A percentile compares a stretch with the other conserved stretches of the same genome.
These are phyloP conservation scores for Spisula subtruncata DNA, from an alignment of 2,888 invertebrate genomes.

Conservation along the genomic window DNA sequence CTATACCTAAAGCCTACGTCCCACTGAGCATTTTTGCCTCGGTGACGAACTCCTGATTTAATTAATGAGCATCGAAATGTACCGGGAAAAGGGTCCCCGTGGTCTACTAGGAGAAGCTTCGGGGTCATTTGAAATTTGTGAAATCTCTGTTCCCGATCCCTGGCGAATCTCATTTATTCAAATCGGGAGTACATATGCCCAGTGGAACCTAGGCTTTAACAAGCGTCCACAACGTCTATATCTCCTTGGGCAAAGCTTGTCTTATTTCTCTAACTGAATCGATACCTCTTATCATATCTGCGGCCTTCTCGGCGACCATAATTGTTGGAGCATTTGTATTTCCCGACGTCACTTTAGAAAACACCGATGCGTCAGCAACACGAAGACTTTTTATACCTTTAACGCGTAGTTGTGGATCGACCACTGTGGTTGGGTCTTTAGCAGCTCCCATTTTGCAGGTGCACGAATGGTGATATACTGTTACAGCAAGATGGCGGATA, in stretches of 20 bases:
- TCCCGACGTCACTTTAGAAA: slow-evolving; percentile 42
- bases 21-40: too few relatives aligned
- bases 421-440: slow-evolving; percentile 35
- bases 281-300: slow-evolving; percentile 43
- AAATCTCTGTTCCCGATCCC: too few relatives aligned
- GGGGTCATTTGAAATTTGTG: too few relatives aligned
- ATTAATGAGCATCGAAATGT: too few relatives aligned
- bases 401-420: slow-evolving; percentile 44
- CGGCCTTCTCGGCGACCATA: slow-evolving; percentile 37
- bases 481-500: slow-evolving; percentile 43
- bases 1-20: too few relatives aligned
- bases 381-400: slow-evolving; percentile 38
- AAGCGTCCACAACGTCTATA: neutral
- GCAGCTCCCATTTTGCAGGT: slow-evolving; percentile 50
- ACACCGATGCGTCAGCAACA: slow-evolving; percentile 45
- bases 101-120: too few relatives aligned
- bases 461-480: slow-evolving; percentile 43
- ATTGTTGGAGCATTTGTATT: slow-evolving; percentile 48
- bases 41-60: too few relatives aligned
- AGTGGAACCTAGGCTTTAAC: too few relatives aligned
- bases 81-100: too few relatives aligned
- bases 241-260: slow-evolving; percentile 23
- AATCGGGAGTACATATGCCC: too few relatives aligned
- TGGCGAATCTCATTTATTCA: too few relatives aligned
- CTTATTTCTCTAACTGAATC: slow-evolving; percentile 32